These are phyloP conservation scores for Macropus fuliginosus DNA, from an alignment of 2,797 vertebrate species.

Conservation along the genomic window DNA sequence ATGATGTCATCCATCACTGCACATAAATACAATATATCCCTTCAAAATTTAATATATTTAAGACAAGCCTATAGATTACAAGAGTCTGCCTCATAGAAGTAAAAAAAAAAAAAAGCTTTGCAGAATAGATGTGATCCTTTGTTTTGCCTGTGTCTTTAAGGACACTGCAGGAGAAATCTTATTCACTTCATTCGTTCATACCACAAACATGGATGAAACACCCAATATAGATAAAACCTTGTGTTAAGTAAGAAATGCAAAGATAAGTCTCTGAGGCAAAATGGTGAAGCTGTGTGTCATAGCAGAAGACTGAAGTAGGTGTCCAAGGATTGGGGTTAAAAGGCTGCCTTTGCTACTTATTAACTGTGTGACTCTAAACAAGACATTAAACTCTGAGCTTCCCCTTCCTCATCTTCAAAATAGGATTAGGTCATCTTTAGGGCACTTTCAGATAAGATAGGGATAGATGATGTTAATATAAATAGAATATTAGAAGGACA, in stretches of 20 bases:
- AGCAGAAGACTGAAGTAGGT: neutral
- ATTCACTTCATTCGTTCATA: neutral
- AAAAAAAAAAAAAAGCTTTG: constrained; percentile 19
- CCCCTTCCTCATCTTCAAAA: neutral
- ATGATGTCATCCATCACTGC: constrained; percentile 1
- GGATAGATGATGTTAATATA: neutral
- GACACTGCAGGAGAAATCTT: neutral
- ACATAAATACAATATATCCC: constrained; percentile 20
- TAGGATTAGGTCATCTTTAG: neutral
- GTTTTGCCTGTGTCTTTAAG: constrained; percentile 15
- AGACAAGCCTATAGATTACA: neutral
- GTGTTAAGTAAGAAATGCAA: neutral
- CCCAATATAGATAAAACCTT: neutral
- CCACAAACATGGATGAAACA: neutral
- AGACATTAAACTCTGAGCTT: neutral
- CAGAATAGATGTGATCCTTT: neutral
- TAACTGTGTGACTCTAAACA: neutral
- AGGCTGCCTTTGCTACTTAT: neutral
- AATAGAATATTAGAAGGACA: neutral
- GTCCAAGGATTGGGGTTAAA: neutral
- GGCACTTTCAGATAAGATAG: neutral
- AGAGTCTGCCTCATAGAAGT: constrained; percentile 7
- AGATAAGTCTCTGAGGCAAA: neutral
- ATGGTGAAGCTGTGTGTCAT: neutral
- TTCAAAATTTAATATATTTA: constrained; percentile 32